A percentile compares a stretch with the other conserved stretches of the same genome.
These are phyloP conservation scores for Carollia perspicillata DNA, from an alignment of 2,113 vertebrate genomes.

Conservation along the genomic window DNA sequence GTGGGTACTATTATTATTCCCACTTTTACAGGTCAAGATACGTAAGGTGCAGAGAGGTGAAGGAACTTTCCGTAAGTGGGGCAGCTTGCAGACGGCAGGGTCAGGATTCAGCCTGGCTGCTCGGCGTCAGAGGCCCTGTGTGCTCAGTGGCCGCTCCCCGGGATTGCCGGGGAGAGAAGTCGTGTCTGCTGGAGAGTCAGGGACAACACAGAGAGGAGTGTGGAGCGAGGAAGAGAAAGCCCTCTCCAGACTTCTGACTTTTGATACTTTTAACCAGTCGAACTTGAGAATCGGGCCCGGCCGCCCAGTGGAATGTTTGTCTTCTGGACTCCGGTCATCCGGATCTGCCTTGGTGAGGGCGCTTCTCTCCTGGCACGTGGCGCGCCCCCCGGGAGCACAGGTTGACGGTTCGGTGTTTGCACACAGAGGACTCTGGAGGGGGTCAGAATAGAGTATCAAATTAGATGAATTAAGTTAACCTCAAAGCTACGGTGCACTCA, in stretches of 20 bases:
- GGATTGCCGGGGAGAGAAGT: background rate
- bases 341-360: background rate
- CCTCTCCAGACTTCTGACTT: background rate
- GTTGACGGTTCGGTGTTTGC: background rate
- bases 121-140: background rate
- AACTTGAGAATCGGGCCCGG: background rate
- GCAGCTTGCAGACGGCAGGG: background rate
- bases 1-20: background rate
- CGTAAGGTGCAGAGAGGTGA: background rate
- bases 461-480: background rate
- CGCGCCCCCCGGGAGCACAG: too few species aligned
- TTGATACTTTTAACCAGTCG: background rate
- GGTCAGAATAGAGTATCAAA: background rate
- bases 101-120: background rate
- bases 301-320: background rate
- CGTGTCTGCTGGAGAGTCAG: background rate
- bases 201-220: background rate
- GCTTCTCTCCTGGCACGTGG: background rate
- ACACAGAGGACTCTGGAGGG: background rate
- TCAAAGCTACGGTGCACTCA: background rate
- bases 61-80: background rate
- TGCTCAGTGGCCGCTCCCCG: background rate
- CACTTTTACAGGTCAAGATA: background rate
- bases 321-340: background rate
- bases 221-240: background rate